phyloP scores from a whole-genome alignment of 2,888 invertebrate genomes.

The Aethes cnicana region DNA sequence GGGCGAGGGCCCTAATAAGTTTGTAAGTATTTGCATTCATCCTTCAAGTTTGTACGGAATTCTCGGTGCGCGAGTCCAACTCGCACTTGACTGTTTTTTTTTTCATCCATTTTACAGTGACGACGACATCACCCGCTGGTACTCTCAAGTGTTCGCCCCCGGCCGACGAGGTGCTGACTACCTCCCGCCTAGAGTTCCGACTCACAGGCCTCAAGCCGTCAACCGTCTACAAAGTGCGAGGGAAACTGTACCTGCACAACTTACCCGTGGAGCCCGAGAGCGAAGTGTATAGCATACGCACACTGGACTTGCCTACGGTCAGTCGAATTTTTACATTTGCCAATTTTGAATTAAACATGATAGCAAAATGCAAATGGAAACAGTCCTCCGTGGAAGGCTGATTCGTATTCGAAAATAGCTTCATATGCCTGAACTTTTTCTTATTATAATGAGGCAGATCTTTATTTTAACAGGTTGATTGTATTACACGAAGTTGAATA shows the following conservation, averaged over 20 bases:
- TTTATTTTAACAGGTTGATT: too few relatives aligned
- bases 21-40: too few relatives aligned
- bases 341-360: neutral
- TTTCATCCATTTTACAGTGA: conserved; percentile 65
- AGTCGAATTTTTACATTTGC: conserved; percentile 34
- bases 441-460: neutral
- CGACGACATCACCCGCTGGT: conserved; percentile 88
- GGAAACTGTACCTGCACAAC: conserved; percentile 89
- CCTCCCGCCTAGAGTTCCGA: conserved; percentile 92
- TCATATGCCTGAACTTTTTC: too few relatives aligned
- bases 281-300: conserved; percentile 88
- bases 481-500: too few relatives aligned
- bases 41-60: too few relatives aligned
- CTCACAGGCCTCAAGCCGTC: conserved; percentile 89
- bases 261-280: conserved; percentile 90
- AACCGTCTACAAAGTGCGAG: conserved; percentile 91
- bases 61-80: too few relatives aligned
- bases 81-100: neutral
- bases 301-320: conserved; percentile 78
- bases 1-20: too few relatives aligned
- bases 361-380: too few relatives aligned
- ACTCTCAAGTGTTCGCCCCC: conserved; percentile 93
- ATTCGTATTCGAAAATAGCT: too few relatives aligned
- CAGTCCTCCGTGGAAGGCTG: too few relatives aligned
- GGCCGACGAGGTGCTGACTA: conserved; percentile 92